phyloP scores from a whole-genome alignment of 2,888 invertebrate genomes.

The Strigamia maritima region DNA sequence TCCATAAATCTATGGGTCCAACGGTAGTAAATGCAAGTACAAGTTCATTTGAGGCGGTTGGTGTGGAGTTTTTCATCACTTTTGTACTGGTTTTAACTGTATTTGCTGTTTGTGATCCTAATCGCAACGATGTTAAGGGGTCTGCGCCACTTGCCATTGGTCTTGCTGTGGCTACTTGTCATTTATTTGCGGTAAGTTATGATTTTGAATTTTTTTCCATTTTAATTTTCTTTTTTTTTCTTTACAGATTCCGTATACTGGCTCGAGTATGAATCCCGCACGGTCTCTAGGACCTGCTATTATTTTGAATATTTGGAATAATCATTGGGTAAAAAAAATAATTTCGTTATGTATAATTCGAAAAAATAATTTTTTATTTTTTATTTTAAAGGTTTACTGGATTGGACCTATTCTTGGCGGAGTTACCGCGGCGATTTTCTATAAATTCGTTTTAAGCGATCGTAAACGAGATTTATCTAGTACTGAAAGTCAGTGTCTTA shows the following conservation, averaged over 20 bases:
- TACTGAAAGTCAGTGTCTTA: no score
- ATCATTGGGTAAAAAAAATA: slow-evolving; percentile 92
- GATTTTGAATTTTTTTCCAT: background rate
- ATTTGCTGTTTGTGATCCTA: slow-evolving; percentile 74
- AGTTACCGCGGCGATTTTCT: background rate
- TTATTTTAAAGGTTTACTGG: background rate
- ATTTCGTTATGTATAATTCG: slow-evolving; percentile 46
- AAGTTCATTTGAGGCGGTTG: no score
- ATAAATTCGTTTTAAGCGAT: background rate
- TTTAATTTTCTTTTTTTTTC: background rate
- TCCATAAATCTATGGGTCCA: slow-evolving; percentile 53
- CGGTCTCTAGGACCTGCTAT: slow-evolving; percentile 83
- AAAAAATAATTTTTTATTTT: background rate
- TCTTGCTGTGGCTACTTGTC: slow-evolving; percentile 76
- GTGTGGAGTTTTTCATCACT: slow-evolving; percentile 54
- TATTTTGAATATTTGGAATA: slow-evolving; percentile 67
- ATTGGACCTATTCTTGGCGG: background rate
- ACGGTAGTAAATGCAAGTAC: no score
- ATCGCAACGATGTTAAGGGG: slow-evolving; percentile 73
- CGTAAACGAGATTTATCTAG: background rate
- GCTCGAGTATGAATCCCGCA: slow-evolving; percentile 90
- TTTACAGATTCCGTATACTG: slow-evolving; percentile 64
- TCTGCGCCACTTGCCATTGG: slow-evolving; percentile 85
- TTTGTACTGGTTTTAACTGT: slow-evolving; percentile 83
- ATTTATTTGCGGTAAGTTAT: slow-evolving; percentile 63